phyloP scores from a whole-genome alignment of 2,888 invertebrate species.

The Lomographa bimaculata region DNA sequence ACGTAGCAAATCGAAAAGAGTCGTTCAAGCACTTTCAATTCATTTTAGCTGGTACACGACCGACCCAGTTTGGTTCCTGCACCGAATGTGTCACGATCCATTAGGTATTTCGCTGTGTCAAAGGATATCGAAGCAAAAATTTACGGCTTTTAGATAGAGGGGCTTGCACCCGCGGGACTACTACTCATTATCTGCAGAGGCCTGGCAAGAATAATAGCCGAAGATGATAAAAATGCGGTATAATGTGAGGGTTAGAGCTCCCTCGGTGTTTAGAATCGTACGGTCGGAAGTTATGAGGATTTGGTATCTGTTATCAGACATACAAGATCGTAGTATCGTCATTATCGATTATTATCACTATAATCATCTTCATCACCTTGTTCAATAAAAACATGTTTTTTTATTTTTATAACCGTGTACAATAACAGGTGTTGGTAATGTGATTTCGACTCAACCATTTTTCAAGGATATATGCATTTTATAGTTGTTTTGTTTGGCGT shows the following conservation, averaged over 20 bases:
- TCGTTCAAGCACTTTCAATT: conserved; percentile 24
- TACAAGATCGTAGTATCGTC: too few species aligned
- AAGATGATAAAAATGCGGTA: conserved; percentile 35
- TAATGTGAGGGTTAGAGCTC: conserved; percentile 8
- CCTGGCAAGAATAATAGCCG: conserved; percentile 23
- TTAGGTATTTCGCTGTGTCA: conserved; percentile 31
- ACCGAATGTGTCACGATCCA: conserved; percentile 25
- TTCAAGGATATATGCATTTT: too few species aligned
- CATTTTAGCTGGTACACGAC: conserved; percentile 13
- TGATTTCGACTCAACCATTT: too few species aligned
- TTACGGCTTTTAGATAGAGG: conserved; percentile 32
- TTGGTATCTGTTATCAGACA: too few species aligned
- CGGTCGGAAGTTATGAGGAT: too few species aligned
- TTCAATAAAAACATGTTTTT: too few species aligned
- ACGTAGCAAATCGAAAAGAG: conserved; percentile 9
- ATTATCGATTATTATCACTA: too few species aligned
- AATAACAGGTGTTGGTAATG: too few species aligned
- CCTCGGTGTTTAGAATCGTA: not conserved
- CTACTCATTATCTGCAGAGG: conserved; percentile 47
- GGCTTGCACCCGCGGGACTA: conserved; percentile 41
- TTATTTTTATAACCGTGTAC: too few species aligned
- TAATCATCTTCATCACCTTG: too few species aligned
- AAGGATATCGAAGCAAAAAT: conserved; percentile 31
- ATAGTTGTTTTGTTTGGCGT: too few species aligned
- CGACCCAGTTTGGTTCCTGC: conserved; percentile 16